Evolutionary conservation across 2,888 invertebrate species (phyloP).

Genomic region (Andrena hattorfiana): DNA sequence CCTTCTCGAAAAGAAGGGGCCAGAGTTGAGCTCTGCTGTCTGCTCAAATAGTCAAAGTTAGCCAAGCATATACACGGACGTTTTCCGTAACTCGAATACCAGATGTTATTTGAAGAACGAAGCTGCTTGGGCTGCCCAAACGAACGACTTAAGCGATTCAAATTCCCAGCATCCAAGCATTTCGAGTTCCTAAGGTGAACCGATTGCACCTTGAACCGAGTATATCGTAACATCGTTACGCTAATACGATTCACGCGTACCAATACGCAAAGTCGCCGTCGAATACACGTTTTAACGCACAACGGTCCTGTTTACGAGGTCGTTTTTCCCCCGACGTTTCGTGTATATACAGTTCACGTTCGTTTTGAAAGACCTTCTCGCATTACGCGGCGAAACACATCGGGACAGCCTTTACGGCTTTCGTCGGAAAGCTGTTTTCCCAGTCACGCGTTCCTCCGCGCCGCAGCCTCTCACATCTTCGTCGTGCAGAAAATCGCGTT

Average conservation of each 20-base stretch:
- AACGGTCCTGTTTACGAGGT: conserved; percentile 44
- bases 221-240: neutral
- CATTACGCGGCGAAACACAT: conserved; percentile 29
- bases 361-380: conserved; percentile 48
- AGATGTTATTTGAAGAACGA: too few relatives aligned
- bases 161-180: neutral
- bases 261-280: neutral
- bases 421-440: conserved; percentile 34
- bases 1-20: conserved; percentile 10
- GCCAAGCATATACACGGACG: neutral
- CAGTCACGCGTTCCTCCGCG: conserved; percentile 20
- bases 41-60: neutral
- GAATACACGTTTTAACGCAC: conserved; percentile 48
- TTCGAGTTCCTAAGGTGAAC: neutral
- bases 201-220: neutral
- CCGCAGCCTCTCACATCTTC: conserved; percentile 51
- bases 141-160: neutral
- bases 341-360: conserved; percentile 45
- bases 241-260: conserved; percentile 8
- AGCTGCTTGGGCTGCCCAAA: too few relatives aligned
- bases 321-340: conserved; percentile 31
- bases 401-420: conserved; percentile 59
- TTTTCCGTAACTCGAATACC: neutral
- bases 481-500: conserved; percentile 37
- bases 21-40: neutral